Evolutionary conservation across 2,797 vertebrate genomes (phyloP).

Genomic region (Agapornis canus): DNA sequence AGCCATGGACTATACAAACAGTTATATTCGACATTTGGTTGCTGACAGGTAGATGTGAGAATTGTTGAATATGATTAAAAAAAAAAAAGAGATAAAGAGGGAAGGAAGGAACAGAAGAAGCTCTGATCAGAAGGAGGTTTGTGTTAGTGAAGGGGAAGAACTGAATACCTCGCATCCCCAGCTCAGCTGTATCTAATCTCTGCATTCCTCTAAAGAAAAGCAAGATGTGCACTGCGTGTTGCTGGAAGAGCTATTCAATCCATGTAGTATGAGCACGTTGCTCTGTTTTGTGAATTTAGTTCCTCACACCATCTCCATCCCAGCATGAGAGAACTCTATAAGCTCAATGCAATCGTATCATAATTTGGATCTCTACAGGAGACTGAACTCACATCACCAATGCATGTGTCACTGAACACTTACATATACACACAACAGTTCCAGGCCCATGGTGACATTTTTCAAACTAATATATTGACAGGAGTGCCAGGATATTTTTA

Average conservation of each 20-base stretch:
- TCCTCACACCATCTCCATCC: constrained; percentile 60
- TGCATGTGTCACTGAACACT: constrained; percentile 44
- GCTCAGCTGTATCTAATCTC: neutral
- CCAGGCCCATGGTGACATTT: neutral
- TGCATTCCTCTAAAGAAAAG: neutral
- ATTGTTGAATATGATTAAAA: neutral
- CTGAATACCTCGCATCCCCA: neutral
- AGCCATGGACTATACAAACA: neutral
- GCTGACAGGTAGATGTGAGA: neutral
- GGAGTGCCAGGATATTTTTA: neutral
- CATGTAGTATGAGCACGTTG: neutral
- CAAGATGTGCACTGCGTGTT: neutral
- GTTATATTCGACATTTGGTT: neutral
- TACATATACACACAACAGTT: neutral
- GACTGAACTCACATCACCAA: constrained; percentile 33
- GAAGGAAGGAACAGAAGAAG: neutral
- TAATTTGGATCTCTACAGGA: constrained; percentile 78
- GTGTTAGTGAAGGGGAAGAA: neutral
- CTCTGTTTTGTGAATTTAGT: constrained; percentile 19
- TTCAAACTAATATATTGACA: constrained; percentile 52
- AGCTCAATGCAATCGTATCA: constrained; percentile 57
- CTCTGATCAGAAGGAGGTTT: neutral
- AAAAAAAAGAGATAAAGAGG: neutral
- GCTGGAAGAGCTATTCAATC: constrained; percentile 22
- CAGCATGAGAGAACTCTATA: constrained; percentile 68